A percentile compares a stretch with the other conserved stretches of the same genome.
Conservation (phyloP, 2,888 invertebrate genomes). For the Opisthograptis luteolata region DNA sequence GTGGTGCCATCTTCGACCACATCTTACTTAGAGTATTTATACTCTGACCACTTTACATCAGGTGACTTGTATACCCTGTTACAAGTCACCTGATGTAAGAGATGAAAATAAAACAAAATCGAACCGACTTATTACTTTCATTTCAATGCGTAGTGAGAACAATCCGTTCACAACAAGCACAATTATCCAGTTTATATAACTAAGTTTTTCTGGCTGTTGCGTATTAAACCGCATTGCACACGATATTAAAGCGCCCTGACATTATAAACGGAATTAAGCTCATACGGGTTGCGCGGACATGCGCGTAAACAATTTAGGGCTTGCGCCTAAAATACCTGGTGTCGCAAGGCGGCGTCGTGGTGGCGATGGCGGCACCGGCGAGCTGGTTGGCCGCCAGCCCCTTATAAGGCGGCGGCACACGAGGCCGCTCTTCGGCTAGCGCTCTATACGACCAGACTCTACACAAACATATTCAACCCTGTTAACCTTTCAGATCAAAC, state of each 20-base stretch:
- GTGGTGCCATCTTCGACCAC: no score
- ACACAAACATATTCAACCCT: constrained; percentile 50
- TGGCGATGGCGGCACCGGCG: constrained; percentile 12
- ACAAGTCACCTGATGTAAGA: no score
- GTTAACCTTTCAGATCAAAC: constrained; percentile 44
- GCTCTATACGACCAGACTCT: constrained; percentile 30
- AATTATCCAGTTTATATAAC: constrained; percentile 17
- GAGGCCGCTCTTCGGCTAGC: constrained; percentile 59
- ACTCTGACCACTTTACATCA: no score
- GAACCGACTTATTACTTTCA: no score
- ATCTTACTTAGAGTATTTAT: no score
- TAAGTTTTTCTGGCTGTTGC: constrained; percentile 5
- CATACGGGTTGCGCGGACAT: constrained; percentile 42
- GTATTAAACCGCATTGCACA: constrained; percentile 27
- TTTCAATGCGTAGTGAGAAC: no score
- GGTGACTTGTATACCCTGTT: no score
- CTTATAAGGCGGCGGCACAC: constrained; percentile 69
- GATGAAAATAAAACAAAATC: no score
- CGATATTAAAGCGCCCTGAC: constrained; percentile 48
- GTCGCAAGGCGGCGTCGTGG: constrained; percentile 50
- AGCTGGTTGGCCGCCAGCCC: constrained; percentile 67
- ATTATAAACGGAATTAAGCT: constrained; percentile 56
- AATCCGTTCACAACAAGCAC: no score
- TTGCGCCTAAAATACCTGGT: constrained; percentile 65
- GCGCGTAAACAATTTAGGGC: constrained; percentile 68